These are phyloP conservation scores for Caenorhabditis elegans DNA, from an alignment of 1,140 invertebrate genomes.

Conservation along the genomic window DNA sequence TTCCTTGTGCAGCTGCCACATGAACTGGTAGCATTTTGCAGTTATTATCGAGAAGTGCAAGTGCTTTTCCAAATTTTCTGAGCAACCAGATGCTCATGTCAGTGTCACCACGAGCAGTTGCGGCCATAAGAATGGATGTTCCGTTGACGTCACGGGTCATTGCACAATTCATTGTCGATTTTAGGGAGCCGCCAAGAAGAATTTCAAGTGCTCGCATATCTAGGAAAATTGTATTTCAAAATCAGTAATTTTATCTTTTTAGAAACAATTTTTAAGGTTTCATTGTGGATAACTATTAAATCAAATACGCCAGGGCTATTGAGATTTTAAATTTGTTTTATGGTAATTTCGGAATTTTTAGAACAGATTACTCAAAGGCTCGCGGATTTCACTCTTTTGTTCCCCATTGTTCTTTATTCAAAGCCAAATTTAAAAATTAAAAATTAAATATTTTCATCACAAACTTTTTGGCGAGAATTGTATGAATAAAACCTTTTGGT, in stretches of 20 bases:
- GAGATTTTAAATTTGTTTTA: no score
- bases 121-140: slow-evolving; percentile 48
- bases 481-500: no score
- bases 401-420: no score
- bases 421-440: no score
- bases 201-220: slow-evolving; percentile 16
- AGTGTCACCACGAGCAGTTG: slow-evolving; percentile 48
- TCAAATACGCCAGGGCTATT: no score
- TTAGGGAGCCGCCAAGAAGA: not conserved
- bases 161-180: not conserved
- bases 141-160: slow-evolving; percentile 45
- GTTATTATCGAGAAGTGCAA: slow-evolving; percentile 42
- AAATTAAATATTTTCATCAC: no score
- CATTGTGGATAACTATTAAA: no score
- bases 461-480: no score
- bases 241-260: not conserved
- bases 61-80: slow-evolving; percentile 45
- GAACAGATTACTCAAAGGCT: no score
- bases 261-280: not conserved
- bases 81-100: slow-evolving; percentile 43
- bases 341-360: no score
- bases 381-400: no score
- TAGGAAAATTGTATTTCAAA: not conserved
- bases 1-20: slow-evolving; percentile 52
- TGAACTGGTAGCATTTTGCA: slow-evolving; percentile 47